Conservation (phyloP, 2,888 invertebrate genomes). For the Epistrophe grossulariae region DNA sequence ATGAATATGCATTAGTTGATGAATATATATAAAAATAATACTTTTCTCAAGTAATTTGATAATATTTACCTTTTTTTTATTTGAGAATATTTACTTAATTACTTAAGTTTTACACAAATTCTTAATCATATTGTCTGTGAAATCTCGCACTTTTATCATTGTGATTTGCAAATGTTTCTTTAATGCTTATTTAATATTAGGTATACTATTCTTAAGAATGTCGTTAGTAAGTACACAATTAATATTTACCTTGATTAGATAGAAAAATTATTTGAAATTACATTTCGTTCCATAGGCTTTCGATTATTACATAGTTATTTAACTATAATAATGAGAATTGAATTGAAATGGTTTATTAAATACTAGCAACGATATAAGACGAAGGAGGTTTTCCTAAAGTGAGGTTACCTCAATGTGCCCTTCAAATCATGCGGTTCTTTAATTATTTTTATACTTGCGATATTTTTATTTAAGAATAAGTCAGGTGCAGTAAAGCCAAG, state of each 20-base stretch:
- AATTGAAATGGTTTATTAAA: not conserved
- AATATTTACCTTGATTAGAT: not conserved
- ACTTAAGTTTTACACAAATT: constrained; percentile 9
- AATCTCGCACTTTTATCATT: constrained; percentile 3
- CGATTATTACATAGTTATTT: not conserved
- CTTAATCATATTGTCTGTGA: not conserved
- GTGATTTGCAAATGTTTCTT: not conserved
- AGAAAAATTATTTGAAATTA: not conserved
- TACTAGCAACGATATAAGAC: too few relatives aligned
- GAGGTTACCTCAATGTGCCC: too few relatives aligned
- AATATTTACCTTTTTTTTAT: not conserved
- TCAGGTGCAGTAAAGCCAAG: too few relatives aligned
- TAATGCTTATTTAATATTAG: constrained; percentile 16
- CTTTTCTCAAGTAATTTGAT: not conserved
- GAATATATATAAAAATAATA: not conserved
- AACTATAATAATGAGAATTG: not conserved
- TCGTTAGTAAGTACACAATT: not conserved
- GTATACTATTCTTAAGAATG: not conserved
- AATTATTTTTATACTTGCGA: too few relatives aligned
- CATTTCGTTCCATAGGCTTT: not conserved
- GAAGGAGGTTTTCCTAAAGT: too few relatives aligned
- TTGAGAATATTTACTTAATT: constrained; percentile 7
- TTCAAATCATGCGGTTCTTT: too few relatives aligned
- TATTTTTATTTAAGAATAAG: too few relatives aligned
- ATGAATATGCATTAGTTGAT: not conserved